Evolutionary conservation across 2,797 vertebrate species (phyloP).

Genomic region (Anabas testudineus): DNA sequence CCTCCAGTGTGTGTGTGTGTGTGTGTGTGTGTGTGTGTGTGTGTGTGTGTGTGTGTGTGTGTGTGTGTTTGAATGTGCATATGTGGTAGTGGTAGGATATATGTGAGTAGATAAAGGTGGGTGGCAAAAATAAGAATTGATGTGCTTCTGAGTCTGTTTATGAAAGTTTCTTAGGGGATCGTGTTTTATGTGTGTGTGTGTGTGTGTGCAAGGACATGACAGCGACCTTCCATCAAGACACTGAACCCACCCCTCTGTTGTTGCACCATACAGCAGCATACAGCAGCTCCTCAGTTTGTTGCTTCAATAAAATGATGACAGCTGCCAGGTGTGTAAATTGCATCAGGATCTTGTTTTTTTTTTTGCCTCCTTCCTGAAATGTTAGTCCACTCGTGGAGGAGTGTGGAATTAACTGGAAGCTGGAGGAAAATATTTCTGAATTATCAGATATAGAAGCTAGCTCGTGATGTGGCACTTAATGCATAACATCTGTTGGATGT

Average conservation of each 20-base stretch:
- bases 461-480: slow-evolving; percentile 56
- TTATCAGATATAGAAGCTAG: slow-evolving; percentile 67
- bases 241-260: slow-evolving; percentile 24
- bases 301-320: slow-evolving; percentile 72
- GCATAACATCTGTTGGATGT: slow-evolving; percentile 64
- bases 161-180: slow-evolving; percentile 58
- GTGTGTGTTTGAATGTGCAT: too few relatives aligned
- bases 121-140: slow-evolving; percentile 48
- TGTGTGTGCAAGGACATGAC: slow-evolving; percentile 7
- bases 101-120: slow-evolving; percentile 54
- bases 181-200: too few relatives aligned
- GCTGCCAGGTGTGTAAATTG: slow-evolving; percentile 65
- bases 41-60: too few relatives aligned
- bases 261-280: slow-evolving; percentile 50
- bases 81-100: slow-evolving; percentile 27
- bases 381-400: slow-evolving; percentile 49
- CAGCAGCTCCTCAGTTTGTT: slow-evolving; percentile 63
- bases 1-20: slow-evolving; percentile 68
- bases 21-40: slow-evolving; percentile 40
- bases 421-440: slow-evolving; percentile 63
- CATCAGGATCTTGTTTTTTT: slow-evolving; percentile 59
- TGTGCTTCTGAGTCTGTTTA: slow-evolving; percentile 44
- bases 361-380: slow-evolving; percentile 34
- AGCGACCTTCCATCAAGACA: slow-evolving; percentile 59
- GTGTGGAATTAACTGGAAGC: slow-evolving; percentile 54